Evolutionary conservation across 1,140 invertebrate species (phyloP).

Genomic region (Pantala flavescens): DNA sequence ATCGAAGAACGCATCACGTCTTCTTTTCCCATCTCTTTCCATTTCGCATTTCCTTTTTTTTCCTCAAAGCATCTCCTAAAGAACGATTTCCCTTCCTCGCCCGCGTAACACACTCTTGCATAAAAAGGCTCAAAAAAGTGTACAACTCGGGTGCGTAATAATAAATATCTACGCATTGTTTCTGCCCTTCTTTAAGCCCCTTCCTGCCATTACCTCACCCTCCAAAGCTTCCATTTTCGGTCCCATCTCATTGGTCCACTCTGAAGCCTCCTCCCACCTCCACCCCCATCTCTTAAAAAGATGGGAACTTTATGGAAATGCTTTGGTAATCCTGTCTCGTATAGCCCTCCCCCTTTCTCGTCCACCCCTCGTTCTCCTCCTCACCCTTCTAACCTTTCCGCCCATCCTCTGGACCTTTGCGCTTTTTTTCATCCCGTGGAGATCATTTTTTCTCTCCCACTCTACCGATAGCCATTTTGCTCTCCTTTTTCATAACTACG

Average conservation of each 20-base stretch:
- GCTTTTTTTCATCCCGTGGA: slow-evolving; percentile 44
- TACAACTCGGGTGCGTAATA: background rate
- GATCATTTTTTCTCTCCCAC: slow-evolving; percentile 69
- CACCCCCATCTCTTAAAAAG: slow-evolving; percentile 17
- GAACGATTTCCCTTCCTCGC: background rate
- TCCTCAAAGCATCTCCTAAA: too few relatives aligned
- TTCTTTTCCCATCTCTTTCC: too few relatives aligned
- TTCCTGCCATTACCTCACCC: slow-evolving; percentile 13
- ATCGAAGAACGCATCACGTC: too few relatives aligned
- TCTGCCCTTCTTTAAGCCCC: slow-evolving; percentile 18
- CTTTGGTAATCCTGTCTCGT: slow-evolving; percentile 11
- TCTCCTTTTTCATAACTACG: slow-evolving; percentile 29
- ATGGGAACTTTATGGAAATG: slow-evolving; percentile 25
- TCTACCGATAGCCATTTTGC: slow-evolving; percentile 89
- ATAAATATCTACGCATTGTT: slow-evolving; percentile 14
- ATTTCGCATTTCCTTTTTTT: too few relatives aligned
- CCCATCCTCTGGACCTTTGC: background rate
- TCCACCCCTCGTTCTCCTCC: background rate
- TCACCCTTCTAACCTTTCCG: background rate
- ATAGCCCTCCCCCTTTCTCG: background rate
- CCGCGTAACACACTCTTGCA: background rate
- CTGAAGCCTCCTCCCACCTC: background rate
- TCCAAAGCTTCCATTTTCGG: slow-evolving; percentile 13
- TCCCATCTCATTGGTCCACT: slow-evolving; percentile 20
- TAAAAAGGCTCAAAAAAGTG: background rate